Evolutionary conservation across 2,888 invertebrate genomes (phyloP).

Genomic region (Archips crataeganus): DNA sequence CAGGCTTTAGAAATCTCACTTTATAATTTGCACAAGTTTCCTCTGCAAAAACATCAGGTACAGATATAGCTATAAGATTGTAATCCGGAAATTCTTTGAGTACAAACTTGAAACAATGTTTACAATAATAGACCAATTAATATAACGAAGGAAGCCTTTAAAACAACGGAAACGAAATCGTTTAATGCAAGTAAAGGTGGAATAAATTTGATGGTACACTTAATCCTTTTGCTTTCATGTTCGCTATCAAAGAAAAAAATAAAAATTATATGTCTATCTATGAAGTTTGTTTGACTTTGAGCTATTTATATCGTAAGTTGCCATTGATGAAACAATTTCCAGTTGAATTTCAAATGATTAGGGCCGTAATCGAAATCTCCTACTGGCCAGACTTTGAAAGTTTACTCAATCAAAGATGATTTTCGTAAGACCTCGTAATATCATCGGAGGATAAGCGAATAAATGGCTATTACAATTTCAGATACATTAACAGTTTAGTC

Average conservation of each 20-base stretch:
- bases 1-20: background rate
- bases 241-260: background rate
- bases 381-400: background rate
- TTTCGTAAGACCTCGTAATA: background rate
- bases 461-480: too few species aligned
- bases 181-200: background rate
- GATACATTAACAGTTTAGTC: background rate
- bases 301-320: constrained; percentile 1
- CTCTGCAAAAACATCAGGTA: background rate
- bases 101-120: constrained; percentile 27
- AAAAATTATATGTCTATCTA: background rate
- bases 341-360: constrained; percentile 10
- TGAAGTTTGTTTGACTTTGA: background rate
- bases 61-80: background rate
- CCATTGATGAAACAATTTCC: background rate
- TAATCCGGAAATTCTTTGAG: constrained; percentile 14
- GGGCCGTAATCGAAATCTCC: background rate
- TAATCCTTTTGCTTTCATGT: constrained; percentile 10
- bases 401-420: background rate
- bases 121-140: constrained; percentile 19
- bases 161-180: constrained; percentile 9
- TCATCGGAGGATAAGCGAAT: background rate
- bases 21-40: background rate
- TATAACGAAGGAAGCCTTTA: constrained; percentile 11
- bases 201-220: constrained; percentile 3